Evolutionary conservation across 1,140 invertebrate genomes (phyloP).

Genomic region (Ylistrum balloti): DNA sequence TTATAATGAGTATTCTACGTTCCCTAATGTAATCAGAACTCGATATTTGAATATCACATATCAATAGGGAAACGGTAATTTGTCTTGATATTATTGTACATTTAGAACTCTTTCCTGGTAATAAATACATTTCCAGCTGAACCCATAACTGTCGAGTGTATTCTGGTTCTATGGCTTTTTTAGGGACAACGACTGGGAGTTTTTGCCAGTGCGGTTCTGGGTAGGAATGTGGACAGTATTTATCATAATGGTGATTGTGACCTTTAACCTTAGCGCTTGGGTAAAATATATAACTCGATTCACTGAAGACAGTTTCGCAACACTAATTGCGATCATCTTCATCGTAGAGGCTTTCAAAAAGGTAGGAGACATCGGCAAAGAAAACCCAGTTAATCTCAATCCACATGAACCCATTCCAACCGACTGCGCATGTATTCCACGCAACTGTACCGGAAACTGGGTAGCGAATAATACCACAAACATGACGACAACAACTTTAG

Average conservation of each 20-base stretch:
- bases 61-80: too few species aligned
- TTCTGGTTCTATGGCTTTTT: slow-evolving; percentile 44
- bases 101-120: too few species aligned
- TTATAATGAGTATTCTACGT: too few species aligned
- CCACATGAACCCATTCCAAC: slow-evolving; percentile 58
- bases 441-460: slow-evolving; percentile 47
- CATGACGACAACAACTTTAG: slow-evolving; percentile 45
- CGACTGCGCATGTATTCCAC: slow-evolving; percentile 62
- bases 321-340: slow-evolving; percentile 99
- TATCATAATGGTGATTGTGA: slow-evolving; percentile 95
- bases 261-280: slow-evolving; percentile 96
- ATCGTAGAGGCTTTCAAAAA: slow-evolving; percentile 95
- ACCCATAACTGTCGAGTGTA: too few species aligned
- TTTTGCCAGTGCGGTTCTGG: slow-evolving; percentile 96
- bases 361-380: slow-evolving; percentile 69
- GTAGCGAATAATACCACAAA: slow-evolving; percentile 3
- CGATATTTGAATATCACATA: too few species aligned
- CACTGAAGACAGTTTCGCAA: slow-evolving; percentile 99
- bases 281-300: slow-evolving; percentile 99
- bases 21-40: too few species aligned
- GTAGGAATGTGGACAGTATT: slow-evolving; percentile 96
- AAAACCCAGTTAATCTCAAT: slow-evolving; percentile 66
- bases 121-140: too few species aligned
- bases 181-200: slow-evolving; percentile 91
- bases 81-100: too few species aligned